Conservation (phyloP, 2,113 vertebrate genomes). For the Procapra przewalskii region DNA sequence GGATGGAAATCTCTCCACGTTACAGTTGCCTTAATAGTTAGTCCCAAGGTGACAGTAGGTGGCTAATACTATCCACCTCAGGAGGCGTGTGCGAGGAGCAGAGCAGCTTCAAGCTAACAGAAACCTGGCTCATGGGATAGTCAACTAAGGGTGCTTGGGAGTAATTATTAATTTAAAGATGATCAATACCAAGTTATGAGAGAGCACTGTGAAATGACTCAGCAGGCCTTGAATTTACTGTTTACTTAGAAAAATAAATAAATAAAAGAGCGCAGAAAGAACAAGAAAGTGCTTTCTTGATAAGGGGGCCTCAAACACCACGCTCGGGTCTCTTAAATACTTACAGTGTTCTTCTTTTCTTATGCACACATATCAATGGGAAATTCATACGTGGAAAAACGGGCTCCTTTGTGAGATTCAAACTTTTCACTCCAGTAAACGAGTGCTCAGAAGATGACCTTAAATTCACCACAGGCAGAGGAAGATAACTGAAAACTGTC, state of each 20-base stretch:
- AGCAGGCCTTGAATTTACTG: neutral
- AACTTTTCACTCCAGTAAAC: conserved; percentile 20
- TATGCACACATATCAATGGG: neutral
- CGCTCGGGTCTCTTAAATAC: conserved; percentile 14
- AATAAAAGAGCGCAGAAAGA: neutral
- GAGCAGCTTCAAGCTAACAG: neutral
- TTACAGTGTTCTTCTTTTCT: conserved; percentile 20
- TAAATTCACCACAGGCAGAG: neutral
- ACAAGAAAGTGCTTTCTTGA: neutral
- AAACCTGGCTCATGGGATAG: neutral
- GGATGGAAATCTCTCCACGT: neutral
- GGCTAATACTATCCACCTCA: neutral
- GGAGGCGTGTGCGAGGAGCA: neutral
- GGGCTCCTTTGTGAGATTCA: conserved; percentile 25
- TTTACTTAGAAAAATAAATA: neutral
- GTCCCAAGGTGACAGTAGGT: neutral
- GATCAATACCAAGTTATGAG: neutral
- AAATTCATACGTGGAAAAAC: conserved; percentile 54
- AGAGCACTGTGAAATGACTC: neutral
- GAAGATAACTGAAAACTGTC: neutral
- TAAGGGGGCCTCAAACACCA: neutral
- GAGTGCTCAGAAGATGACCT: conserved; percentile 9
- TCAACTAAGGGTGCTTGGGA: neutral
- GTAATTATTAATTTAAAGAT: neutral
- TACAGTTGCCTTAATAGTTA: neutral